These are phyloP conservation scores for Phymatocera aterrima DNA, from an alignment of 2,888 invertebrate genomes.

Conservation along the genomic window DNA sequence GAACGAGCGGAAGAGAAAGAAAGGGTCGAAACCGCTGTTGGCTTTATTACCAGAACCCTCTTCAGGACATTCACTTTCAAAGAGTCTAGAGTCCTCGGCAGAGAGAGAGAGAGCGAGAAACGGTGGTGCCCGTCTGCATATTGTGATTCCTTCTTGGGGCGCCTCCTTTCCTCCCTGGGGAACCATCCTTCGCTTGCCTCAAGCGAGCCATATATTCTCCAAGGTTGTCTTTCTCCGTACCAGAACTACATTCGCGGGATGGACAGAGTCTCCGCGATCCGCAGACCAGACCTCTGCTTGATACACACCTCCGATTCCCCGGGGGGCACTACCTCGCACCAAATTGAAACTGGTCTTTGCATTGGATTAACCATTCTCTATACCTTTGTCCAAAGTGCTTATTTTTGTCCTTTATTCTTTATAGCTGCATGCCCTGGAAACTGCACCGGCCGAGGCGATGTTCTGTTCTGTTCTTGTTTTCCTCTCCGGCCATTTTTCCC, in stretches of 20 bases:
- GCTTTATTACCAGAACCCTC: conserved; percentile 8
- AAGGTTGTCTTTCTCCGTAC: conserved; percentile 57
- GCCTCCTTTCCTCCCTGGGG: conserved; percentile 61
- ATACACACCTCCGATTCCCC: conserved; percentile 55
- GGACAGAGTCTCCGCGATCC: conserved; percentile 42
- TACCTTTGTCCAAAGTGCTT: conserved; percentile 26
- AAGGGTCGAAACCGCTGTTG: neutral
- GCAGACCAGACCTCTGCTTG: conserved; percentile 56
- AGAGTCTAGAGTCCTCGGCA: neutral
- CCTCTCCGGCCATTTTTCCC: too few species aligned
- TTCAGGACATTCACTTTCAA: neutral
- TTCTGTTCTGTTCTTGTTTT: too few species aligned
- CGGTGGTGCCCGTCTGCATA: conserved; percentile 53
- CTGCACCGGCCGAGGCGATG: neutral
- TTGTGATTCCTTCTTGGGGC: conserved; percentile 65
- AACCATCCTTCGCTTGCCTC: conserved; percentile 61
- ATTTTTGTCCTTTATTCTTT: conserved; percentile 5
- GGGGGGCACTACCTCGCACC: conserved; percentile 63
- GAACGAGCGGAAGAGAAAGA: neutral
- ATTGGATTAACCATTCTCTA: conserved; percentile 68
- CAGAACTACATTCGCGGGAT: conserved; percentile 57
- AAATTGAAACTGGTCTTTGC: conserved; percentile 72
- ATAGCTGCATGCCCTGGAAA: neutral
- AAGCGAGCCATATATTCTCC: conserved; percentile 58
- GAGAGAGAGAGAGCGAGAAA: neutral